Conservation (phyloP, 1,140 invertebrate genomes). For the Liolophura sinensis region DNA sequence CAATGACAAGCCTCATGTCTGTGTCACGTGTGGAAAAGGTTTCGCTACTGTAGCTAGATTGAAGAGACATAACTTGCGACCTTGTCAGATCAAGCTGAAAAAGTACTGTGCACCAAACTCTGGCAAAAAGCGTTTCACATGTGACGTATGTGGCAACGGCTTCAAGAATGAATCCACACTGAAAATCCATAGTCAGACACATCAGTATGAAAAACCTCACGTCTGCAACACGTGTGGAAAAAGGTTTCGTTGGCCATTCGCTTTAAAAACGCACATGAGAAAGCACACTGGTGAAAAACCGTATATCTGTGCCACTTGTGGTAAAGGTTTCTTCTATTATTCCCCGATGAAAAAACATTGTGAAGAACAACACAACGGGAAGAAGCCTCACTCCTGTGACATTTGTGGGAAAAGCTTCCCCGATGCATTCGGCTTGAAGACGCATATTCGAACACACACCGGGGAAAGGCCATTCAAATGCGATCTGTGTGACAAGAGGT, state of each 20-base stretch:
- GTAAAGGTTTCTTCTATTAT: slow-evolving; percentile 5
- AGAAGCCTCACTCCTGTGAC: slow-evolving; percentile 5
- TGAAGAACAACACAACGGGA: too few relatives aligned
- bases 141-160: slow-evolving; percentile 1
- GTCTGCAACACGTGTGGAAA: slow-evolving; percentile 3
- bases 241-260: neutral
- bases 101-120: slow-evolving; percentile 7
- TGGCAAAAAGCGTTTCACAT: neutral
- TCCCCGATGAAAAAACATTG: too few relatives aligned
- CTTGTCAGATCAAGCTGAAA: slow-evolving; percentile 2
- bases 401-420: slow-evolving; percentile 72
- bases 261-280: too few relatives aligned
- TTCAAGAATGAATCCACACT: neutral
- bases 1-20: slow-evolving; percentile 17
- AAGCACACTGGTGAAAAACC: too few relatives aligned
- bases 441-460: slow-evolving; percentile 41
- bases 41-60: slow-evolving; percentile 4
- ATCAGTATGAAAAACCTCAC: slow-evolving; percentile 3
- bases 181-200: neutral
- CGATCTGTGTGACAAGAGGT: slow-evolving; percentile 74
- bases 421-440: slow-evolving; percentile 41
- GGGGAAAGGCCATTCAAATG: slow-evolving; percentile 44
- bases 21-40: slow-evolving; percentile 17
- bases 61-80: neutral
- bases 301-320: slow-evolving; percentile 11